These are phyloP conservation scores for Eumacrocentrus americanus DNA, from an alignment of 2,888 invertebrate genomes.

Conservation along the genomic window DNA sequence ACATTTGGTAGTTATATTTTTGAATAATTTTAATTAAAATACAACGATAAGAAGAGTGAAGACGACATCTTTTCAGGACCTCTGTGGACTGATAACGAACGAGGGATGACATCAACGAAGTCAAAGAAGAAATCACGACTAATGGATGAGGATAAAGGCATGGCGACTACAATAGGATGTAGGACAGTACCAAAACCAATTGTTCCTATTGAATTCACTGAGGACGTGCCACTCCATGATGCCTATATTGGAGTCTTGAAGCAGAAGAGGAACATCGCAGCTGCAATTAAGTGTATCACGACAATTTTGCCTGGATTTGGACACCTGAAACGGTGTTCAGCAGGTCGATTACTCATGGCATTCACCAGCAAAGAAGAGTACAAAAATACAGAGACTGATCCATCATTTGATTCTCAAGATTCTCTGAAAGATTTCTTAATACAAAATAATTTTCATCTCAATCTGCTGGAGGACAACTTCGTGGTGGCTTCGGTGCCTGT, in stretches of 20 bases:
- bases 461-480: slow-evolving; percentile 64
- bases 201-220: slow-evolving; percentile 64
- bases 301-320: slow-evolving; percentile 68
- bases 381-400: slow-evolving; percentile 9
- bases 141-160: slow-evolving; percentile 26
- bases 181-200: slow-evolving; percentile 60
- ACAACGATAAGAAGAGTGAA: slow-evolving; percentile 30
- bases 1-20: neutral
- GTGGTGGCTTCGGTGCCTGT: slow-evolving; percentile 67
- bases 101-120: slow-evolving; percentile 14
- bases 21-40: neutral
- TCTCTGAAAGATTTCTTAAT: slow-evolving; percentile 61
- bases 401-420: slow-evolving; percentile 38
- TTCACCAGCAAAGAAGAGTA: slow-evolving; percentile 42
- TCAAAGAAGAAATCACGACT: slow-evolving; percentile 32
- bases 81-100: slow-evolving; percentile 6
- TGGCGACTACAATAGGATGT: neutral
- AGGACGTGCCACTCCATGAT: slow-evolving; percentile 63
- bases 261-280: slow-evolving; percentile 69
- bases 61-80: slow-evolving; percentile 49
- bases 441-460: slow-evolving; percentile 62
- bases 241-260: slow-evolving; percentile 70
- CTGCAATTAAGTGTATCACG: slow-evolving; percentile 68
- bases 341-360: slow-evolving; percentile 67
- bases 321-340: slow-evolving; percentile 77